Base-by-base conservation (phyloP, 2,797 vertebrate species). In the Antrozous pallidus region DNA sequence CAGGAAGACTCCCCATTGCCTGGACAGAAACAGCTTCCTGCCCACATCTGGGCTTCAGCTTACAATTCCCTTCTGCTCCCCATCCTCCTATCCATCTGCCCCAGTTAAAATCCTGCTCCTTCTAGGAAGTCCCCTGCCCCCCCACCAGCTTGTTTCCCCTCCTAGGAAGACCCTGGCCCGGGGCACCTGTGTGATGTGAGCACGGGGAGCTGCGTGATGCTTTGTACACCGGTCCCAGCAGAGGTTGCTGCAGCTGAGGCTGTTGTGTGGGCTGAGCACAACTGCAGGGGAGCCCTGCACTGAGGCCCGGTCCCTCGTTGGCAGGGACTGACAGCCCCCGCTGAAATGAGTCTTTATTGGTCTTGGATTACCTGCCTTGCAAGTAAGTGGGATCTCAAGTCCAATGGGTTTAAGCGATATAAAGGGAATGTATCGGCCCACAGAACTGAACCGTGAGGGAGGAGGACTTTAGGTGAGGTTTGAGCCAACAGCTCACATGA, bases 391-490 rank as follows among this genome's bases (percentile, higher is more conserved):
- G 42, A 78, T 67, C 65, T 89, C 65, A 83, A 42, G 58, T 71
- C 79, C 54, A 90, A 74, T 12, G 38, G 47, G 18, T 54, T 45
- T 82, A 51, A 82, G 86, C 22, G 40, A 31, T 61, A 47, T 40
- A 49, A 90, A 92, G 47, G 12, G 54, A 58, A 78, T 33, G 18
- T 33, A 63, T 6, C 61, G 49, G 26, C 22, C 22, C 28, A 40
- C 4, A 20, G 54, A 70, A 65, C 2, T 51, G 80, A 58, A 45
- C 89, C 40, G 40, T 63, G 14, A 28, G 69, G 17, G 20, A 86
- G 79, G 80, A 82, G 33, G 8, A 47, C 31, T 94, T 95, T 36
- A 71, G 79, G 70, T 47, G 75, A 93, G n/a, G 74, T 42, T 78
- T 82, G 94, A 81, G 33, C 63, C 63, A 87, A 81, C 3, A 93